Conservation (phyloP, 30 jellyfish, hydroid and myxozoan species). For the Clytia hemisphaerica region DNA sequence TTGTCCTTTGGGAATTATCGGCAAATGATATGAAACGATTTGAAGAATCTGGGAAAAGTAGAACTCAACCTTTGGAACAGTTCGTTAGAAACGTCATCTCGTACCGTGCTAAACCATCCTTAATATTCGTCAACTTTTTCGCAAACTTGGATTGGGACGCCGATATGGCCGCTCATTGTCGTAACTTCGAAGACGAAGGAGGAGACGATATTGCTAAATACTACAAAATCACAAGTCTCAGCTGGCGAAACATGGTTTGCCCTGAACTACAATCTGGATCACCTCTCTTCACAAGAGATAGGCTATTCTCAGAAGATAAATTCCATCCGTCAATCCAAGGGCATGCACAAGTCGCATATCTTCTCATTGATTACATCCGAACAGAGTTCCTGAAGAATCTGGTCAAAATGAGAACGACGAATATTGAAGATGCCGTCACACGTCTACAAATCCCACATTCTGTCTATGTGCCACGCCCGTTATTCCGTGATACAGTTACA, state of each 20-base stretch:
- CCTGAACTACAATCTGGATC: constrained; percentile 64
- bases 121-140: constrained; percentile 74
- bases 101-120: constrained; percentile 92
- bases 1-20: constrained; percentile 93
- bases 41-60: constrained; percentile 68
- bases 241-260: constrained; percentile 99
- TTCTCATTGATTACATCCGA: constrained; percentile 87
- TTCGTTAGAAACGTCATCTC: constrained; percentile 90
- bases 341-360: constrained; percentile 98
- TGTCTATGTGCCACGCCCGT: constrained; percentile 83
- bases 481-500: constrained; percentile 68
- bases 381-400: constrained; percentile 93
- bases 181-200: constrained; percentile 98
- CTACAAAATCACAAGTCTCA: constrained; percentile 87
- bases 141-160: constrained; percentile 95
- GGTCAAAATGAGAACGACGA: constrained; percentile 82
- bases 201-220: constrained; percentile 91
- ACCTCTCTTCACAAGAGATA: constrained; percentile 88
- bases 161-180: constrained; percentile 86
- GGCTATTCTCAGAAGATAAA: constrained; percentile 87
- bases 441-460: constrained; percentile 84
- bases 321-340: constrained; percentile 96
- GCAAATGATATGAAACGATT: constrained; percentile 97
- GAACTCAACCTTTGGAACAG: constrained; percentile 91
- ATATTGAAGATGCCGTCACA: constrained; percentile 90